Evolutionary conservation across 2,888 invertebrate genomes (phyloP).

Genomic region (Lysandra coridon): DNA sequence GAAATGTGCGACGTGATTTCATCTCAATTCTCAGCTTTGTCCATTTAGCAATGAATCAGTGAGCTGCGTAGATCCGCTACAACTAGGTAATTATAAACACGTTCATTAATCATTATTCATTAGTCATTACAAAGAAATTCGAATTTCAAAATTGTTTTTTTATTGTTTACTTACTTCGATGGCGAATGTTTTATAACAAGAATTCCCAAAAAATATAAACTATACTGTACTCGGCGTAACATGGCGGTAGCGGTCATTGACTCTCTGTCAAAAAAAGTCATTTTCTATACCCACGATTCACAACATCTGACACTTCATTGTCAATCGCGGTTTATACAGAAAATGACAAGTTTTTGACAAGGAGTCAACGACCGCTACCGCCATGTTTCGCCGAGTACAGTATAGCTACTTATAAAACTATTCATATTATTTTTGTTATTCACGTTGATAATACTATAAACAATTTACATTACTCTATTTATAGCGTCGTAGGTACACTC

Average conservation of each 20-base stretch:
- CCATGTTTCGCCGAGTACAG: too few species aligned
- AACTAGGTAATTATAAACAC: conserved; percentile 5
- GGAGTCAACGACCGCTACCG: too few species aligned
- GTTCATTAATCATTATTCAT: too few species aligned
- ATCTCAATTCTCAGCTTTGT: conserved; percentile 7
- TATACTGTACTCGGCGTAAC: too few species aligned
- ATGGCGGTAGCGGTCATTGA: too few species aligned
- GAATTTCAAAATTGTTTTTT: not conserved
- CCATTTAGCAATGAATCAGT: conserved; percentile 20
- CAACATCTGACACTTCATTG: too few species aligned
- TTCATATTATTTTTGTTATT: not conserved
- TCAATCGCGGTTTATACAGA: too few species aligned
- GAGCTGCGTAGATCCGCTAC: not conserved
- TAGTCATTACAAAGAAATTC: not conserved
- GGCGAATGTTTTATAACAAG: too few species aligned
- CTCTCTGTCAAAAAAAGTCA: too few species aligned
- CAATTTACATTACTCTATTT: not conserved
- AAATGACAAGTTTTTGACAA: too few species aligned
- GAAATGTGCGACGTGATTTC: conserved; percentile 26
- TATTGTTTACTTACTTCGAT: not conserved
- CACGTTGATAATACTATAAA: not conserved
- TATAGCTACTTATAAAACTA: not conserved
- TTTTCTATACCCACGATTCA: too few species aligned
- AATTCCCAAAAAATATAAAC: too few species aligned
- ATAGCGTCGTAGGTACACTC: not conserved